Percentiles rank a stretch among this genome's conserved stretches.
Conservation (phyloP, 1,140 invertebrate species). For the Diorhabda carinulata region DNA sequence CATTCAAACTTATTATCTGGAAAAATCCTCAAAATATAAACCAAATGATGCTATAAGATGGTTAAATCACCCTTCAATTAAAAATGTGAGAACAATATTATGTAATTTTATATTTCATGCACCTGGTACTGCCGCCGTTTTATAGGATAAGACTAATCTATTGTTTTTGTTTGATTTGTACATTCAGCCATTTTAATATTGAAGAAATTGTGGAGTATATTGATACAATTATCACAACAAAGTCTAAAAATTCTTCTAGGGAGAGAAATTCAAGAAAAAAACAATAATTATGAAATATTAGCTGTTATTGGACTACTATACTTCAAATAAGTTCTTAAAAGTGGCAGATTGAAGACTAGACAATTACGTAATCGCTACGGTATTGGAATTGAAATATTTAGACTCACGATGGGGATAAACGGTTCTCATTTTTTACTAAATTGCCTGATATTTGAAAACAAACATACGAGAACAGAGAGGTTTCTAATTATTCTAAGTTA, state of each 20-base stretch:
- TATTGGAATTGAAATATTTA: slow-evolving; percentile 11
- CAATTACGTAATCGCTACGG: slow-evolving; percentile 13
- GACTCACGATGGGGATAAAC: slow-evolving; percentile 11
- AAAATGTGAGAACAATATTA: neutral
- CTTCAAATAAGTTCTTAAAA: slow-evolving; percentile 1
- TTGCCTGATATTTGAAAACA: slow-evolving; percentile 16
- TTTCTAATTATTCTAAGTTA: neutral
- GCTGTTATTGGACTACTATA: slow-evolving; percentile 8
- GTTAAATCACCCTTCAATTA: neutral
- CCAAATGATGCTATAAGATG: neutral
- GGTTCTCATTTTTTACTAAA: slow-evolving; percentile 19
- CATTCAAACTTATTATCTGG: no score
- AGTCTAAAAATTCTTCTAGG: neutral
- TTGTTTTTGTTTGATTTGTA: neutral
- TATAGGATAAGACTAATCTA: neutral
- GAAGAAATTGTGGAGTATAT: no score
- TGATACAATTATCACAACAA: no score
- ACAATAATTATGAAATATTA: slow-evolving; percentile 5
- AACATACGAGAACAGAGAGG: slow-evolving; percentile 9
- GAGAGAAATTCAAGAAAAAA: slow-evolving; percentile 10
- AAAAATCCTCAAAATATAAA: no score
- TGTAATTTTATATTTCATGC: slow-evolving; percentile 5
- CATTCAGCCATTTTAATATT: no score
- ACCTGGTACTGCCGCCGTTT: neutral
- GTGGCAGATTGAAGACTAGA: slow-evolving; percentile 6